Evolutionary conservation across 2,113 vertebrate species (phyloP).

Genomic region (Atrichornis clamosus): DNA sequence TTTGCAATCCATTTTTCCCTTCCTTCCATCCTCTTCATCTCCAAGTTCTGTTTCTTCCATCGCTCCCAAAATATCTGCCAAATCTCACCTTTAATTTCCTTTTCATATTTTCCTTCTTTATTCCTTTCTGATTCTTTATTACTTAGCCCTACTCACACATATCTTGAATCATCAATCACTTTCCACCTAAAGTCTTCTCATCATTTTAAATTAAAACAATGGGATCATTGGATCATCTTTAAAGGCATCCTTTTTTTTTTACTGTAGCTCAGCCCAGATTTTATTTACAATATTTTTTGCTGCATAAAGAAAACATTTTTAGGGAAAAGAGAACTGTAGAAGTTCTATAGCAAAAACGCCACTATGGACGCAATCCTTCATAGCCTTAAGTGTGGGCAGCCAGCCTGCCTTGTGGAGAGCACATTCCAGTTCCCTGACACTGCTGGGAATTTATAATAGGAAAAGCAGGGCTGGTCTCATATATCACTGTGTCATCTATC

Average conservation of each 20-base stretch:
- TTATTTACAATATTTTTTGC: not conserved
- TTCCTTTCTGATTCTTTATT: not conserved
- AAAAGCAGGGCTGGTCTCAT: constrained; percentile 21
- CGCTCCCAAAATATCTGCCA: not conserved
- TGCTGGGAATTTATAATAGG: not conserved
- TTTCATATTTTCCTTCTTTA: not conserved
- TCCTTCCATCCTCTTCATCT: not conserved
- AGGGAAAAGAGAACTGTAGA: not conserved
- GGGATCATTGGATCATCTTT: not conserved
- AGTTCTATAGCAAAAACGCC: not conserved
- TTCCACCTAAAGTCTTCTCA: not conserved
- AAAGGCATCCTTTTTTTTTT: not conserved
- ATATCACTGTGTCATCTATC: constrained; percentile 13
- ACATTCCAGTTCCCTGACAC: not conserved
- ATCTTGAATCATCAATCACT: not conserved
- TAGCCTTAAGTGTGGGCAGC: not conserved
- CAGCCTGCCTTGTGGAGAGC: not conserved
- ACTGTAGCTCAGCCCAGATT: not conserved
- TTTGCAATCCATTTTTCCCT: not conserved
- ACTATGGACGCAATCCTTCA: not conserved
- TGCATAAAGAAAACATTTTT: not conserved
- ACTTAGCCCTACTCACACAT: not conserved
- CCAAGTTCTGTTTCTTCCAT: constrained; percentile 1
- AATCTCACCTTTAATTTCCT: not conserved
- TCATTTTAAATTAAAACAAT: not conserved